phyloP scores from a whole-genome alignment of 2,113 vertebrate genomes.

The Zosterops lateralis region DNA sequence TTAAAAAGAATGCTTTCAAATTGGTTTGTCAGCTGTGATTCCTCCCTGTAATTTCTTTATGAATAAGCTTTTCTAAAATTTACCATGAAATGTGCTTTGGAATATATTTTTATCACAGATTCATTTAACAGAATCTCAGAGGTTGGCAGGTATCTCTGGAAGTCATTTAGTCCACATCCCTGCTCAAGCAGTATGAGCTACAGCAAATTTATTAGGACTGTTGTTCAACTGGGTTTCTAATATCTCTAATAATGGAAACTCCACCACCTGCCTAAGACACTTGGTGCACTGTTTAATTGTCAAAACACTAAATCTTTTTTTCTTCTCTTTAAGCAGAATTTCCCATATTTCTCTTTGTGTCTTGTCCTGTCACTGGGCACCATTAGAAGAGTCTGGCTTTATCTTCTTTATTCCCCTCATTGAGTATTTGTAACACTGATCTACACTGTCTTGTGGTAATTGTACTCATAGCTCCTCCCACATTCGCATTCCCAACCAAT shows the following conservation, averaged over 20 bases:
- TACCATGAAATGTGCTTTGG: neutral
- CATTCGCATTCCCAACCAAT: neutral
- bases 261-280: neutral
- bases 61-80: neutral
- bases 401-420: neutral
- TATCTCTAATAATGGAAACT: neutral
- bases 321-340: neutral
- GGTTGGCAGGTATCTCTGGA: neutral
- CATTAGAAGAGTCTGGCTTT: neutral
- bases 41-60: neutral
- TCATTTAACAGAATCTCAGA: neutral
- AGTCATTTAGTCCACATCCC: neutral
- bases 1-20: neutral
- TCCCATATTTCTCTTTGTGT: neutral
- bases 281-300: neutral
- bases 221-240: neutral
- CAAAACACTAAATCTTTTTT: accelerated
- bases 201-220: neutral
- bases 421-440: neutral
- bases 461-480: neutral
- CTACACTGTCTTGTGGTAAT: neutral
- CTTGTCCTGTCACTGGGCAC: neutral
- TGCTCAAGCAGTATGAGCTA: neutral
- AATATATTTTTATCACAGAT: neutral
- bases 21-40: neutral